Evolutionary conservation across 2,888 invertebrate genomes (phyloP).

Genomic region (Falcaria lacertinaria): DNA sequence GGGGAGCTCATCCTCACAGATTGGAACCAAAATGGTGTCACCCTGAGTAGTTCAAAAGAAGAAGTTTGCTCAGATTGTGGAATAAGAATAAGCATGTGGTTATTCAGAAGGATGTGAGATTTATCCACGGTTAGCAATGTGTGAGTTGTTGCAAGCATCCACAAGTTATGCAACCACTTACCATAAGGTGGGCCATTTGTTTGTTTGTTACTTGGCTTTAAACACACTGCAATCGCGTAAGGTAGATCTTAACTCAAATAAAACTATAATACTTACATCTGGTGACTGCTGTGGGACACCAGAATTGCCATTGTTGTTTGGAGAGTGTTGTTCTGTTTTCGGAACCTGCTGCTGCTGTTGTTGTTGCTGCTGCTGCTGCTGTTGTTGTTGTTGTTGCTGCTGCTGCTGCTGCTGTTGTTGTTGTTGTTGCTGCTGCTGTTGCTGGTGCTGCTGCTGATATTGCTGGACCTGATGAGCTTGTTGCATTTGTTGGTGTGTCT

Average conservation of each 20-base stretch:
- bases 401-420: conserved; percentile 51
- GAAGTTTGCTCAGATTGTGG: too few relatives aligned
- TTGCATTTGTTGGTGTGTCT: conserved; percentile 54
- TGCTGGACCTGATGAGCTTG: conserved; percentile 55
- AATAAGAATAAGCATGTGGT: too few relatives aligned
- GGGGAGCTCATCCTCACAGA: too few relatives aligned
- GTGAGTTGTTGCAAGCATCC: too few relatives aligned
- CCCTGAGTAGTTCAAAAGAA: too few relatives aligned
- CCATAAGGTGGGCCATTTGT: not conserved
- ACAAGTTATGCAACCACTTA: too few relatives aligned
- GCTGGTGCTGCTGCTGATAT: conserved; percentile 46
- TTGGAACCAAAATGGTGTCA: too few relatives aligned
- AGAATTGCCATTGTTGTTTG: conserved; percentile 62
- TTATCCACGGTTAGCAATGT: too few relatives aligned
- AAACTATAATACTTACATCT: conserved; percentile 47
- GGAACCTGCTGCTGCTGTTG: conserved; percentile 57
- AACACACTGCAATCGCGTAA: too few relatives aligned
- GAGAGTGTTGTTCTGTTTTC: conserved; percentile 71
- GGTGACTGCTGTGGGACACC: conserved; percentile 63
- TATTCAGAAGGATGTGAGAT: too few relatives aligned
- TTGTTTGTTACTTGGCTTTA: not conserved
- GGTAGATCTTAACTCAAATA: too few relatives aligned
- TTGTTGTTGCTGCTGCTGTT: conserved; percentile 49
- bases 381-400: conserved; percentile 48
- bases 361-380: conserved; percentile 46